Percentiles rank a stretch among this genome's conserved stretches.
These are phyloP conservation scores for Pelecanus crispus DNA, from an alignment of 2,113 vertebrate species.

Conservation along the genomic window DNA sequence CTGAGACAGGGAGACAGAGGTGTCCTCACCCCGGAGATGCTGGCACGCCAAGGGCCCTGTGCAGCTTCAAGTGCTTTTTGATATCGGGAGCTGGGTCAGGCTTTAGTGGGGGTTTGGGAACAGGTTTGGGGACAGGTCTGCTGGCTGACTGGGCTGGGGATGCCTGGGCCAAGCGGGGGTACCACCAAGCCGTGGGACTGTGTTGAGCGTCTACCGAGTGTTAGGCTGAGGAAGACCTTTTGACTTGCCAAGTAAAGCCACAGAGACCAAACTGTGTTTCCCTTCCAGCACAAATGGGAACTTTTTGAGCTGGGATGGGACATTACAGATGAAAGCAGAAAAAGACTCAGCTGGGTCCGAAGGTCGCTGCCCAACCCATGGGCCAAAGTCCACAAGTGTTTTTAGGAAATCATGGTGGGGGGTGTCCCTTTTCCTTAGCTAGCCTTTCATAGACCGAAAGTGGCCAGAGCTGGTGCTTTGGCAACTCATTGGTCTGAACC, in stretches of 20 bases:
- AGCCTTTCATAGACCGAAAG: not conserved
- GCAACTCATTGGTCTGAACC: not conserved
- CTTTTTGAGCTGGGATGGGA: not conserved
- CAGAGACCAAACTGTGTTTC: not conserved
- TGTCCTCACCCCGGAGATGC: not conserved
- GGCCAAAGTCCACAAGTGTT: not conserved
- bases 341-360: not conserved
- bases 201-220: not conserved
- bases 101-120: not conserved
- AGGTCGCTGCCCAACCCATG: not conserved
- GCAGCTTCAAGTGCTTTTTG: not conserved
- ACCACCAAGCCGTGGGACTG: not conserved
- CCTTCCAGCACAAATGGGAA: not conserved
- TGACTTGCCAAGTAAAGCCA: slow-evolving; percentile 40
- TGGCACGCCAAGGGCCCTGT: not conserved
- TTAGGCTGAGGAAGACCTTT: not conserved
- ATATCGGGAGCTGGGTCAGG: rapidly evolving
- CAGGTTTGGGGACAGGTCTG: not conserved
- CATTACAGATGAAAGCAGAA: not conserved
- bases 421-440: not conserved
- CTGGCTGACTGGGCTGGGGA: not conserved
- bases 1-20: not conserved
- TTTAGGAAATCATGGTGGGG: not conserved
- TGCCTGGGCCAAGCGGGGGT: not conserved
- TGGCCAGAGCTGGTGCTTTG: not conserved